Percentiles rank a stretch among this genome's conserved stretches.
Conservation (phyloP, 1,140 invertebrate genomes). For the Tribolium madens region DNA sequence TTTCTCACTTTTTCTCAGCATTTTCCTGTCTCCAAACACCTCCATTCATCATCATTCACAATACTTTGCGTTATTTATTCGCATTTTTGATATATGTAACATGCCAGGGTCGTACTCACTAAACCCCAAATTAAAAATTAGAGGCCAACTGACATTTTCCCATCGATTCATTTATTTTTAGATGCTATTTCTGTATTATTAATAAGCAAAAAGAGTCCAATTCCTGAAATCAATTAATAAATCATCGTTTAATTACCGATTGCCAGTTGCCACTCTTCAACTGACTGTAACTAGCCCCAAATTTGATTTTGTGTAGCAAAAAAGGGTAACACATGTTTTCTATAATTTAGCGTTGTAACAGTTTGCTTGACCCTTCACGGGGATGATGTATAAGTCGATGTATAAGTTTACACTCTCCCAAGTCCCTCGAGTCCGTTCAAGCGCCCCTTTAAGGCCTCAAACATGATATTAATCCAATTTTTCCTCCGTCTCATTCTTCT, state of each 20-base stretch:
- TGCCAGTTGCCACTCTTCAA: too few species aligned
- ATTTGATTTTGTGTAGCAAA: background rate
- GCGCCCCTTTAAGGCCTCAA: background rate
- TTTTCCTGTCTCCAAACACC: background rate
- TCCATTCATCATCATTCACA: conserved; percentile 3
- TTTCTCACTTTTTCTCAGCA: background rate
- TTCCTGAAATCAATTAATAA: too few species aligned
- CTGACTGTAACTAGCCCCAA: background rate
- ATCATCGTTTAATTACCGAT: too few species aligned
- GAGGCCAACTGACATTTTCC: background rate
- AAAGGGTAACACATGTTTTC: background rate
- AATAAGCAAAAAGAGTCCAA: too few species aligned
- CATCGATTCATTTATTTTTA: background rate
- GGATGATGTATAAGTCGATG: background rate
- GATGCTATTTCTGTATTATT: too few species aligned
- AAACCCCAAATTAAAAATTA: background rate
- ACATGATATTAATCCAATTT: background rate
- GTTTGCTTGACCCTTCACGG: background rate
- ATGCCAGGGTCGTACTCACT: background rate
- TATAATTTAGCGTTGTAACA: background rate
- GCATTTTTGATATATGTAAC: background rate
- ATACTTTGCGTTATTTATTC: conserved; percentile 6
- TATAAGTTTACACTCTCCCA: background rate
- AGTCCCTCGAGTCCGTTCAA: background rate
- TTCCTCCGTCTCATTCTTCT: background rate